Percentiles rank a stretch among this genome's conserved stretches.
phyloP scores from a whole-genome alignment of 1,140 invertebrate species.

The Scaptomyza montana region DNA sequence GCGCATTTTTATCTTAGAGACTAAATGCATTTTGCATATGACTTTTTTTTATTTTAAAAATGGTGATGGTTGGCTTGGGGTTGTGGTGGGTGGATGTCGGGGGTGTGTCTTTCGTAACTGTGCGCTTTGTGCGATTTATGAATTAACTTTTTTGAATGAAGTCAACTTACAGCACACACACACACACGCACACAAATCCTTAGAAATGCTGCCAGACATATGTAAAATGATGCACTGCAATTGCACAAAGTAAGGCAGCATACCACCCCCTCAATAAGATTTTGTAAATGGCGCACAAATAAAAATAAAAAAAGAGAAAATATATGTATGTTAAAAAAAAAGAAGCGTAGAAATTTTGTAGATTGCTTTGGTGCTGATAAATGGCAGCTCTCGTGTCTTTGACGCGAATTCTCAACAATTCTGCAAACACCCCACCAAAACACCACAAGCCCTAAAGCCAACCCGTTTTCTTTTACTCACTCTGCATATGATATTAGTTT shows the following conservation, averaged over 20 bases:
- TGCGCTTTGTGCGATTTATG: conserved; percentile 79
- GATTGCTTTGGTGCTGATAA: conserved; percentile 61
- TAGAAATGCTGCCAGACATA: conserved; percentile 77
- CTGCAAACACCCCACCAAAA: not conserved
- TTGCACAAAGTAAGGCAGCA: conserved; percentile 34
- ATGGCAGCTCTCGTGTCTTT: conserved; percentile 53
- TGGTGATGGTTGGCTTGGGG: no score
- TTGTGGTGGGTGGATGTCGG: not conserved
- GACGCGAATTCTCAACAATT: conserved; percentile 15
- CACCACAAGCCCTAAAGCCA: not conserved
- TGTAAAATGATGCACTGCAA: conserved; percentile 57
- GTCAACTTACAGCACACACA: conserved; percentile 65
- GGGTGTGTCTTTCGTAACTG: conserved; percentile 70
- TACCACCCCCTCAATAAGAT: conserved; percentile 6
- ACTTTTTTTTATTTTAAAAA: not conserved
- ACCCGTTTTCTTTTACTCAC: conserved; percentile 14
- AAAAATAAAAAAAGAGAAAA: conserved; percentile 13
- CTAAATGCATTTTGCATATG: conserved; percentile 74
- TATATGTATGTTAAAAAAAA: not conserved
- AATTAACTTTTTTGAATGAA: conserved; percentile 81
- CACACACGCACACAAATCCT: conserved; percentile 55
- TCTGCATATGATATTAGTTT: conserved; percentile 71
- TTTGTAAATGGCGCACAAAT: conserved; percentile 55
- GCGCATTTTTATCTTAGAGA: conserved; percentile 63
- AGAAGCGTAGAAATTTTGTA: conserved; percentile 40